Conservation (phyloP, 1,140 invertebrate genomes). For the Archegozetes longisetosus region DNA sequence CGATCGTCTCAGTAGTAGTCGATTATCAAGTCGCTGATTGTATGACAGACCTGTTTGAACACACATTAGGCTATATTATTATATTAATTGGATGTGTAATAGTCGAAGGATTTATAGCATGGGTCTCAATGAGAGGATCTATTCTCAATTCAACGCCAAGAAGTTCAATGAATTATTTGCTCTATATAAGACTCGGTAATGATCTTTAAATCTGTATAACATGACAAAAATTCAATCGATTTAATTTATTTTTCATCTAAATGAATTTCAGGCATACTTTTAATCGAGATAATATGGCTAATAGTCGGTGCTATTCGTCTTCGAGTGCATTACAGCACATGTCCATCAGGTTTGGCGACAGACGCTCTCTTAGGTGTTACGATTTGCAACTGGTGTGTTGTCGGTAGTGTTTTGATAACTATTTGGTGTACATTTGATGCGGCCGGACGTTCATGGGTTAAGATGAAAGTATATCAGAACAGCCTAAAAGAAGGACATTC, state of each 20-base stretch:
- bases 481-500: slow-evolving; percentile 57
- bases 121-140: slow-evolving; percentile 59
- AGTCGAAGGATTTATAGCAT: slow-evolving; percentile 52
- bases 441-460: slow-evolving; percentile 77
- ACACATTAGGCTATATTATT: slow-evolving; percentile 50
- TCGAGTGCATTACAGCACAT: slow-evolving; percentile 46
- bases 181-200: slow-evolving; percentile 62
- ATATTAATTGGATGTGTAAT: slow-evolving; percentile 47
- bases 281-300: slow-evolving; percentile 58
- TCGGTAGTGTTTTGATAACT: slow-evolving; percentile 53
- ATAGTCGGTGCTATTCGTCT: slow-evolving; percentile 58
- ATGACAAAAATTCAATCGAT: too few relatives aligned
- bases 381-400: slow-evolving; percentile 58
- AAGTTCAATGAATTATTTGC: slow-evolving; percentile 57
- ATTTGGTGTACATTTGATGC: slow-evolving; percentile 76
- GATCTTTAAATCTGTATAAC: not conserved
- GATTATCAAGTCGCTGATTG: slow-evolving; percentile 32
- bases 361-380: slow-evolving; percentile 60
- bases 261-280: slow-evolving; percentile 40
- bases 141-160: slow-evolving; percentile 58
- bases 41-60: slow-evolving; percentile 39
- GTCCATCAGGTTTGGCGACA: slow-evolving; percentile 48
- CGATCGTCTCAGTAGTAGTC: slow-evolving; percentile 43
- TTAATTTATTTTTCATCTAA: not conserved
- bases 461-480: slow-evolving; percentile 76